Evolutionary conservation across 2,888 invertebrate genomes (phyloP).

Genomic region (Rotaria socialis): DNA sequence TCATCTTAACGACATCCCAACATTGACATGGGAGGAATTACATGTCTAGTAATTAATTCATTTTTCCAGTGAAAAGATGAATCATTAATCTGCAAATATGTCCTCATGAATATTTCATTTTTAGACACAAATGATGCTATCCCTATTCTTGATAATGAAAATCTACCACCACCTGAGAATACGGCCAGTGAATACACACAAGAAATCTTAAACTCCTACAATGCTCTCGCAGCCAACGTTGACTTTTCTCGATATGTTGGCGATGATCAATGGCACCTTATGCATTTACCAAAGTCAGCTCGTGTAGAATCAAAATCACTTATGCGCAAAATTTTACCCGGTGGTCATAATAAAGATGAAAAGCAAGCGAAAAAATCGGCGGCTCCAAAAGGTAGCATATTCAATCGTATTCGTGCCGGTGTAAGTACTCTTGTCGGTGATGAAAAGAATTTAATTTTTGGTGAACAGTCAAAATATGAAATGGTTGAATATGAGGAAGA

Average conservation of each 20-base stretch:
- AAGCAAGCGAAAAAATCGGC: background rate
- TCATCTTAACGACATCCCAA: too few species aligned
- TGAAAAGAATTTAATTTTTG: background rate
- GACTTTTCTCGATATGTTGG: background rate
- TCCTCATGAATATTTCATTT: background rate
- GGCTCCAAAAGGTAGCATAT: background rate
- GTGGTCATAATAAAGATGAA: background rate
- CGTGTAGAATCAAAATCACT: background rate
- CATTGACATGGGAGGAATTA: too few species aligned
- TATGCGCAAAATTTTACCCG: background rate
- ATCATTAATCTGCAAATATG: too few species aligned
- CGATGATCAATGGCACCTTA: background rate
- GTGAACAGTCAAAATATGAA: background rate
- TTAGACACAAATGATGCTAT: background rate
- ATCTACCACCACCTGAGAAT: background rate
- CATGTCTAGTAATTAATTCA: too few species aligned
- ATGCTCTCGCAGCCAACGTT: background rate
- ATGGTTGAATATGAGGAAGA: background rate
- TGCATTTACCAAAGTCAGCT: background rate
- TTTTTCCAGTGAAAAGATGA: too few species aligned
- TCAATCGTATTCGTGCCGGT: background rate
- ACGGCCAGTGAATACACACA: background rate
- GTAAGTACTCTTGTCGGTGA: background rate
- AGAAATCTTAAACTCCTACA: background rate
- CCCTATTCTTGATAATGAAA: background rate